phyloP scores from a whole-genome alignment of 2,888 invertebrate genomes.

The Campaea margaritaria region DNA sequence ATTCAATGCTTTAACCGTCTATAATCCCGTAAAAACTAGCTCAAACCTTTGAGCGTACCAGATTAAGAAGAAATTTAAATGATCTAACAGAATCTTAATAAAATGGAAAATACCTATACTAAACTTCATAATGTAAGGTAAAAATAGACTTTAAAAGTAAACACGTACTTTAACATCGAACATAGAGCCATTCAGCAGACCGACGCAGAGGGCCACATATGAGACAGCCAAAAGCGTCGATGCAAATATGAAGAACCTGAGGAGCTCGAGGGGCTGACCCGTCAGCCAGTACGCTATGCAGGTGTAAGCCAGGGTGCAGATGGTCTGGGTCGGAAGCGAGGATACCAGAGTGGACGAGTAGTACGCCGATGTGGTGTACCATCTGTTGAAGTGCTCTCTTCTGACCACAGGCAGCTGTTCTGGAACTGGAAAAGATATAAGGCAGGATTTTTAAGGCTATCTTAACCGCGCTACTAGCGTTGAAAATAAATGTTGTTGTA shows the following conservation, averaged over 20 bases:
- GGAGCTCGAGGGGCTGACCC: conserved; percentile 91
- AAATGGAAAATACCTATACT: no score
- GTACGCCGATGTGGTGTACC: conserved; percentile 94
- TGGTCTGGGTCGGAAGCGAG: conserved; percentile 92
- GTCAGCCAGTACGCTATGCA: conserved; percentile 94
- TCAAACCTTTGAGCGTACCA: no score
- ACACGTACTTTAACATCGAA: conserved; percentile 89
- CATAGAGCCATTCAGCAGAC: conserved; percentile 93
- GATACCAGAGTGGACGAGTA: conserved; percentile 91
- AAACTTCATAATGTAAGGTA: no score
- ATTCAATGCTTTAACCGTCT: no score
- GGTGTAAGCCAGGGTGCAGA: conserved; percentile 91
- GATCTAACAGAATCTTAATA: no score
- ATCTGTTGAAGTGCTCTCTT: conserved; percentile 94
- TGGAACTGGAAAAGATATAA: conserved; percentile 87
- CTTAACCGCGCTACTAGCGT: no score
- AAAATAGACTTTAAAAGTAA: not conserved
- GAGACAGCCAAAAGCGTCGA: conserved; percentile 91
- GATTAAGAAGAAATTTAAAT: no score
- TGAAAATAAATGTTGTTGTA: no score
- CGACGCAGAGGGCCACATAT: conserved; percentile 94
- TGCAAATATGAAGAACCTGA: conserved; percentile 89
- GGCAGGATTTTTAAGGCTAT: not conserved
- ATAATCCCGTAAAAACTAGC: no score
- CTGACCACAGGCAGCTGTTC: conserved; percentile 92